These are phyloP conservation scores for Melanotus villosus DNA, from an alignment of 2,888 invertebrate species.

Conservation along the genomic window DNA sequence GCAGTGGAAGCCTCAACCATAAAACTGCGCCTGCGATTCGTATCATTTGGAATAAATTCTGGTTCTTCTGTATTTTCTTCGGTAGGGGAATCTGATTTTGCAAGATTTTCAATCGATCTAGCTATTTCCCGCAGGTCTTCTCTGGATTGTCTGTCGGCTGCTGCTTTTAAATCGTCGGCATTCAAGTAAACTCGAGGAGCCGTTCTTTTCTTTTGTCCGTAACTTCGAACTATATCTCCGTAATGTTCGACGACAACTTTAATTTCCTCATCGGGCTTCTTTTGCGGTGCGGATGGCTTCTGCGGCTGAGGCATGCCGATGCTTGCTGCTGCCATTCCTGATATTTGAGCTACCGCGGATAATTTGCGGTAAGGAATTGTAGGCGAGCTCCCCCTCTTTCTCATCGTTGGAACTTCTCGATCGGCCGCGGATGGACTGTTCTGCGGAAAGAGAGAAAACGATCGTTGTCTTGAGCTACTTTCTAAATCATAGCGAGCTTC, in stretches of 20 bases:
- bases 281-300: slow-evolving; percentile 51
- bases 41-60: not conserved
- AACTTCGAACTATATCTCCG: slow-evolving; percentile 83
- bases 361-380: slow-evolving; percentile 51
- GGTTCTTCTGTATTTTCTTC: slow-evolving; percentile 1
- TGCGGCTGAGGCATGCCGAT: slow-evolving; percentile 60
- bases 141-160: slow-evolving; percentile 58
- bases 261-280: slow-evolving; percentile 74
- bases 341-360: slow-evolving; percentile 58
- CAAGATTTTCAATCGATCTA: slow-evolving; percentile 19
- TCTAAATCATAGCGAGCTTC: slow-evolving; percentile 20
- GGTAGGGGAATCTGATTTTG: not conserved
- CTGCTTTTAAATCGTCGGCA: slow-evolving; percentile 60
- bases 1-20: slow-evolving; percentile 38
- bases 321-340: slow-evolving; percentile 63
- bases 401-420: slow-evolving; percentile 19
- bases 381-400: slow-evolving; percentile 40
- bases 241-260: slow-evolving; percentile 84
- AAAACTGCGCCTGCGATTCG: slow-evolving; percentile 31
- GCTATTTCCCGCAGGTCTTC: slow-evolving; percentile 24
- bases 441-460: slow-evolving; percentile 54
- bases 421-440: not conserved
- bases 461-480: slow-evolving; percentile 48
- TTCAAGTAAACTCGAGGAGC: slow-evolving; percentile 51
- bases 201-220: slow-evolving; percentile 67